Conservation (phyloP, 2,113 vertebrate genomes). For the Burhinus bistriatus region DNA sequence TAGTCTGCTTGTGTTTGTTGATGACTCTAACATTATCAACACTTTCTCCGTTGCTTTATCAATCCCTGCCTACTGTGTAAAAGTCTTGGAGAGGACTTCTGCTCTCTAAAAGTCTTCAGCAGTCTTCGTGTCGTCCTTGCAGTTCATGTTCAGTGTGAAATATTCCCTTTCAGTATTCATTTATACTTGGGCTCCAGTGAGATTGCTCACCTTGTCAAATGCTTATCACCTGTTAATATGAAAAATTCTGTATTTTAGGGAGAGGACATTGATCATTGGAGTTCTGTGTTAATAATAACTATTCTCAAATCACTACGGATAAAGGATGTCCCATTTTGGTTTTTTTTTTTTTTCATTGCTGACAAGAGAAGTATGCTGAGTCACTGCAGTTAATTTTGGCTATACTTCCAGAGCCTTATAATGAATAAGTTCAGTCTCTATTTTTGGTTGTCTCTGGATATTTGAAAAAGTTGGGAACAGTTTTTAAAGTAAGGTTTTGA, state of each 20-base stretch:
- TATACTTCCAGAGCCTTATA: not conserved
- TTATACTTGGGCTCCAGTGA: not conserved
- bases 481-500: not conserved
- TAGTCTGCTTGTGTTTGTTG: not conserved
- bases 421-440: conserved; percentile 11
- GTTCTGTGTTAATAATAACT: conserved; percentile 26
- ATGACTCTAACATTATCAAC: not conserved
- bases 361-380: conserved; percentile 6
- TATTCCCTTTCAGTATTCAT: not conserved
- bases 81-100: not conserved
- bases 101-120: not conserved
- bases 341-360: not conserved
- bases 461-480: not conserved
- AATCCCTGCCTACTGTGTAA: not conserved
- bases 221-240: not conserved
- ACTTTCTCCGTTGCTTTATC: not conserved
- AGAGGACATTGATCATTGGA: not conserved
- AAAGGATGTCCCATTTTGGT: not conserved
- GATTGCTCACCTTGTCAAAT: not conserved
- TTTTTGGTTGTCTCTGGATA: not conserved
- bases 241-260: not conserved
- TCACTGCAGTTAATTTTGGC: conserved; percentile 40
- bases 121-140: not conserved
- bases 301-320: not conserved
- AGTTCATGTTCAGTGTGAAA: not conserved